Evolutionary conservation across 2,113 vertebrate genomes (phyloP).

Genomic region (Alligator mississippiensis): DNA sequence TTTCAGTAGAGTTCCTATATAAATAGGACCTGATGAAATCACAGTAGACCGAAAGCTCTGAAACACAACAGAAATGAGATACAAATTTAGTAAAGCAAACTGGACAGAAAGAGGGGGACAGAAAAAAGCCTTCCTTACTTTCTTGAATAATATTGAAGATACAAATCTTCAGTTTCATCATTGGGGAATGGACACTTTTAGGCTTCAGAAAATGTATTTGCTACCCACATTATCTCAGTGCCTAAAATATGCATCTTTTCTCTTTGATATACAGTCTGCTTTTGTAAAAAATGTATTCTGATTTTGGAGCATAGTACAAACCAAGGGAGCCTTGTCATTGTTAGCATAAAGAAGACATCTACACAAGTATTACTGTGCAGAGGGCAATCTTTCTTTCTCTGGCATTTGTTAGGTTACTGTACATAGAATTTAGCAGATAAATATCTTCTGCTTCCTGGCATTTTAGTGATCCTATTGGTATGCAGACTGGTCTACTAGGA

Average conservation of each 20-base stretch:
- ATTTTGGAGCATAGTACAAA: constrained; percentile 58
- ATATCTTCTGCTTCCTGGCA: constrained; percentile 72
- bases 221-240: constrained; percentile 42
- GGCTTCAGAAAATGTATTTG: constrained; percentile 32
- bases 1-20: constrained; percentile 19
- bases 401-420: constrained; percentile 74
- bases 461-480: constrained; percentile 77
- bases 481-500: constrained; percentile 69
- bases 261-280: constrained; percentile 1
- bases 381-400: constrained; percentile 68
- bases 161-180: constrained; percentile 46
- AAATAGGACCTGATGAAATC: constrained; percentile 46
- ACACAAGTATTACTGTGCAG: constrained; percentile 67
- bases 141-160: constrained; percentile 33
- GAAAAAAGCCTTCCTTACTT: constrained; percentile 27
- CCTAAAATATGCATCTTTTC: constrained; percentile 47
- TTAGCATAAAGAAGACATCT: constrained; percentile 76
- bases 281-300: constrained; percentile 40
- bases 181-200: constrained; percentile 52
- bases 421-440: constrained; percentile 76
- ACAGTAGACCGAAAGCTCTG: constrained; percentile 40
- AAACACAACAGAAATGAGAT: constrained; percentile 30
- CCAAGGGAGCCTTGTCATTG: constrained; percentile 63
- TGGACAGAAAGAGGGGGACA: constrained; percentile 18
- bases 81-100: constrained; percentile 62